Conservation (phyloP, 2,113 vertebrate species). For the Hystrix cristata region DNA sequence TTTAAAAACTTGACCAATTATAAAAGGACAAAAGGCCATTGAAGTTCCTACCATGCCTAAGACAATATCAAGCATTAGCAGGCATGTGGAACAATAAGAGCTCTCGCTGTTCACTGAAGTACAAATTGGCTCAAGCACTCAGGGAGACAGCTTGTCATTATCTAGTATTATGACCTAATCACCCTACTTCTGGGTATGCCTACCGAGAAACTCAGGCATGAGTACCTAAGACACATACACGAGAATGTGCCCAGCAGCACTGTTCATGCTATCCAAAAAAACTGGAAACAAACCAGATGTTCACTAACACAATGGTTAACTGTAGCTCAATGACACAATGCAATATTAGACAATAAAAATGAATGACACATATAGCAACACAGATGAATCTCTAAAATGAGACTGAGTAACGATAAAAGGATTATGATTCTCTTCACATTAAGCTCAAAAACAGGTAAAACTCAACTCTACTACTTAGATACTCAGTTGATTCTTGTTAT, state of each 20-base stretch:
- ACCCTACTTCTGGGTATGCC: neutral
- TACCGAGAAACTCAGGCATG: neutral
- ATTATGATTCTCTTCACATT: neutral
- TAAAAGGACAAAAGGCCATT: neutral
- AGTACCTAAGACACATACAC: neutral
- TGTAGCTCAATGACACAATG: neutral
- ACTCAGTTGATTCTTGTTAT: neutral
- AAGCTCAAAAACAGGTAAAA: slow-evolving; percentile 14
- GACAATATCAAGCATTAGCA: neutral
- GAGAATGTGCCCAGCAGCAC: neutral
- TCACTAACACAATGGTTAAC: neutral
- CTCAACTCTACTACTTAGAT: neutral
- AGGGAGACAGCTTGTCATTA: neutral
- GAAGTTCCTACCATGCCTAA: neutral
- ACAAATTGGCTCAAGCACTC: neutral
- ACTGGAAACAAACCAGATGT: neutral
- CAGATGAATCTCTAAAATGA: neutral
- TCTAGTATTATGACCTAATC: neutral
- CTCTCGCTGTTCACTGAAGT: neutral
- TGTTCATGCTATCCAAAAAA: neutral
- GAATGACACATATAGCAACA: neutral
- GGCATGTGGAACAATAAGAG: neutral
- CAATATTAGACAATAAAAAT: neutral
- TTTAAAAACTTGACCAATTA: neutral
- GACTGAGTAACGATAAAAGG: neutral